Evolutionary conservation across 2,797 vertebrate genomes (phyloP), one percentile per base, ranked within the genome.

Genomic region (Gymnoscopelus microlampas): DNA sequence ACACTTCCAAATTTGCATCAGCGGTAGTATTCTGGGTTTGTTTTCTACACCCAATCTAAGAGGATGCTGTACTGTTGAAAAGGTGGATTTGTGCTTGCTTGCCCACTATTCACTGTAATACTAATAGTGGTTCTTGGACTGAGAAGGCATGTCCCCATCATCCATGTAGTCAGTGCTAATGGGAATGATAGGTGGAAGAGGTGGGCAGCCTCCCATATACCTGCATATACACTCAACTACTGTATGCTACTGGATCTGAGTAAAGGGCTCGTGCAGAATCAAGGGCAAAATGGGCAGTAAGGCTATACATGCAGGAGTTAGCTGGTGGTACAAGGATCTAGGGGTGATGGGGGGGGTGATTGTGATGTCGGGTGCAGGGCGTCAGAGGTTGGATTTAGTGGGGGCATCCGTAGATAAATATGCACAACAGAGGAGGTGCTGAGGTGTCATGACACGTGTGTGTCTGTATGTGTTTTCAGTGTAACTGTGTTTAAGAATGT

Each of bases 221-320:
- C 81, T 82, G 81, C 68, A 66, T 72, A 62, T 69, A 73, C 68
- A 72, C 60, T 60, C 24, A 11, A 76, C 74, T 82, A 44, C 39
- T 44, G 39, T 44, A 76, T 4, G 29, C 77, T 80, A 74, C 57
- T 77, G 79, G 79, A 80, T 71, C 66, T 61, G 70, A 79, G 83
- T 85, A 84, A 85, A 85, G 85, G 86, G 85, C 77, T 82, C 86
- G 85, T 92, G 89, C 87, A 89, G 86, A 83, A 81, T 86, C 64
- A 70, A 23, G 51, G 68, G 47, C 60, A 53, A 60, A 80, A 48
- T 68, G 78, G 80, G 76, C 83, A 70, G 66, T 83, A 84, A 85
- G 85, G 87, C 88, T 87, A 77, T 75, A 87, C 91, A 91, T 91
- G 89, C 91, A 85, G 81, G 77, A 80, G 76, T 71, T 82, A 77